Evolutionary conservation across 2,113 vertebrate species (phyloP).

Genomic region (Lophochroa leadbeateri): DNA sequence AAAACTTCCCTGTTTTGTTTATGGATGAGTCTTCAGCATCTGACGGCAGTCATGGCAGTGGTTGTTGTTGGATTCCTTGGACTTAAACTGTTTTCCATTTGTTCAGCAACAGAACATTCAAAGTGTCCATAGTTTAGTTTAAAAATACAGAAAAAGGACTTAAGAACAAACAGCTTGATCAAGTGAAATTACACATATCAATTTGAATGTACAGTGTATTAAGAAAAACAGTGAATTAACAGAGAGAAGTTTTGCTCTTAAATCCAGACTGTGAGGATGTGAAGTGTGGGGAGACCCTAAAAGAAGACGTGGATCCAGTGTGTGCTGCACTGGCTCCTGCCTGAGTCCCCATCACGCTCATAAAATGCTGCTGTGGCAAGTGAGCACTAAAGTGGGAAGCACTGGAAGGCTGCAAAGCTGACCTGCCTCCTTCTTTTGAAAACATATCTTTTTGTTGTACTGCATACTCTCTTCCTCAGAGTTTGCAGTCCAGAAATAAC

Average conservation of each 20-base stretch:
- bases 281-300: background rate
- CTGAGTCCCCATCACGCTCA: background rate
- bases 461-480: background rate
- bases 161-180: background rate
- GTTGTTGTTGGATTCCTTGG: background rate
- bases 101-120: background rate
- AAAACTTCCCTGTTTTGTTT: background rate
- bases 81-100: background rate
- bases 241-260: background rate
- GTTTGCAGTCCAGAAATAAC: background rate
- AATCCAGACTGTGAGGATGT: background rate
- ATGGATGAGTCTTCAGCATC: background rate
- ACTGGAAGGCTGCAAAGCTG: background rate
- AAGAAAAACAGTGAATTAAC: background rate
- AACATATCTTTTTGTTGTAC: background rate
- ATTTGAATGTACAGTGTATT: background rate
- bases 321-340: background rate
- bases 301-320: background rate
- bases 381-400: rapidly evolving
- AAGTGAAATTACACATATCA: background rate
- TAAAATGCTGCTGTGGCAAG: background rate
- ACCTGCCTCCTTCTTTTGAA: background rate
- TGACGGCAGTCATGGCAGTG: rapidly evolving
- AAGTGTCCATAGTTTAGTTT: background rate
- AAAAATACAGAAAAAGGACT: background rate